Conservation (phyloP, 2,797 vertebrate species). For the Alectoris magna region DNA sequence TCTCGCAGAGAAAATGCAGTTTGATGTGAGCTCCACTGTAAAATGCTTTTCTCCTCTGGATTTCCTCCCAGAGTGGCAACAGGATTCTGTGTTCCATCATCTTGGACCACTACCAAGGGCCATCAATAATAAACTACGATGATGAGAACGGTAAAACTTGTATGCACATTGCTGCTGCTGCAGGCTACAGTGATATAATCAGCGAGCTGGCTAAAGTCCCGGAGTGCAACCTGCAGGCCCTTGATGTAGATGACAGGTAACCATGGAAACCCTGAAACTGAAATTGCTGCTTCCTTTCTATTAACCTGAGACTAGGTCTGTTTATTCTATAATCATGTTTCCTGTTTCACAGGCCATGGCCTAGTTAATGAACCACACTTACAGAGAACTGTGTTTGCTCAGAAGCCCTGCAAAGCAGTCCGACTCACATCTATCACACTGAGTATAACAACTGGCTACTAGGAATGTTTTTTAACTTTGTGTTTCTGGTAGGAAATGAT, state of each 20-base stretch:
- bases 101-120: slow-evolving; percentile 85
- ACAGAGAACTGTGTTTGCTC: neutral
- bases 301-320: slow-evolving; percentile 31
- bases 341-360: slow-evolving; percentile 13
- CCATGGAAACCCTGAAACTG: slow-evolving; percentile 56
- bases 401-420: neutral
- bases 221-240: slow-evolving; percentile 88
- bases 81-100: slow-evolving; percentile 87
- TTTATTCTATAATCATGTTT: neutral
- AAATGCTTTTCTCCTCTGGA: slow-evolving; percentile 40
- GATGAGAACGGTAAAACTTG: slow-evolving; percentile 91
- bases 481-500: neutral
- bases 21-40: neutral
- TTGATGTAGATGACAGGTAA: slow-evolving; percentile 91
- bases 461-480: neutral
- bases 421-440: neutral
- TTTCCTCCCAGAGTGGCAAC: slow-evolving; percentile 85
- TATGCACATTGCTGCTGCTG: slow-evolving; percentile 87
- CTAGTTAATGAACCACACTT: slow-evolving; percentile 3
- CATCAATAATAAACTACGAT: slow-evolving; percentile 88
- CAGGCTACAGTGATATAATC: slow-evolving; percentile 89
- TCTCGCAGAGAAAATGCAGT: neutral
- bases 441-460: neutral
- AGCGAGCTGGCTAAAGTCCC: slow-evolving; percentile 85
- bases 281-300: slow-evolving; percentile 39